Conservation (phyloP, 2,113 vertebrate species). For the Prunella himalayana region DNA sequence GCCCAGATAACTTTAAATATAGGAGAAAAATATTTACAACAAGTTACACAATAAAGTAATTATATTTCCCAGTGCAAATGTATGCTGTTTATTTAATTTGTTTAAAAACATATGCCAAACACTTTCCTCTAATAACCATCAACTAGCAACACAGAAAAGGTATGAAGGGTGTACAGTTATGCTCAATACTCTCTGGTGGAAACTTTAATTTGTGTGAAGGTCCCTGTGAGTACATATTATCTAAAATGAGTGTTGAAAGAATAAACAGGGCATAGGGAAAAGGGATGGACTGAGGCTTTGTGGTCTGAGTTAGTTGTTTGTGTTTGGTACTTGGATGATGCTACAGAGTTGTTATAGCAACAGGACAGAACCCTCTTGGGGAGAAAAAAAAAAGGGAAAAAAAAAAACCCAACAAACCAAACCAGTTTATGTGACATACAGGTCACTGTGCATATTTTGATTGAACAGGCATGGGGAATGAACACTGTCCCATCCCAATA, state of each 20-base stretch:
- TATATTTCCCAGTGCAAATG: background rate
- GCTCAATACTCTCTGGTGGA: background rate
- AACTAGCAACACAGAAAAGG: background rate
- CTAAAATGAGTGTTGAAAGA: background rate
- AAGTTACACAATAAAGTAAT: background rate
- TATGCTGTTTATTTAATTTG: background rate
- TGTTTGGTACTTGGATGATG: background rate
- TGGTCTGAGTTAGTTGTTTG: background rate
- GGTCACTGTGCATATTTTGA: background rate
- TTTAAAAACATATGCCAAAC: background rate
- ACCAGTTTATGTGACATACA: background rate
- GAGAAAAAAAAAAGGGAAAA: background rate
- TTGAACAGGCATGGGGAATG: background rate
- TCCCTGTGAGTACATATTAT: accelerated
- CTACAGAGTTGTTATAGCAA: background rate
- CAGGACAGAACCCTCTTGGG: background rate
- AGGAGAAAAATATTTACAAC: background rate
- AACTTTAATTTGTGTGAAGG: background rate
- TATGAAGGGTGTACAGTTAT: background rate
- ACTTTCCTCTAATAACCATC: background rate
- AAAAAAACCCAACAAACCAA: accelerated
- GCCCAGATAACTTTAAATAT: background rate
- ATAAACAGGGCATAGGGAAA: background rate
- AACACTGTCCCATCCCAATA: accelerated
- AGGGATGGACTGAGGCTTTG: background rate